These are phyloP conservation scores for Scotopteryx bipunctaria DNA, from an alignment of 2,888 invertebrate species.

Conservation along the genomic window DNA sequence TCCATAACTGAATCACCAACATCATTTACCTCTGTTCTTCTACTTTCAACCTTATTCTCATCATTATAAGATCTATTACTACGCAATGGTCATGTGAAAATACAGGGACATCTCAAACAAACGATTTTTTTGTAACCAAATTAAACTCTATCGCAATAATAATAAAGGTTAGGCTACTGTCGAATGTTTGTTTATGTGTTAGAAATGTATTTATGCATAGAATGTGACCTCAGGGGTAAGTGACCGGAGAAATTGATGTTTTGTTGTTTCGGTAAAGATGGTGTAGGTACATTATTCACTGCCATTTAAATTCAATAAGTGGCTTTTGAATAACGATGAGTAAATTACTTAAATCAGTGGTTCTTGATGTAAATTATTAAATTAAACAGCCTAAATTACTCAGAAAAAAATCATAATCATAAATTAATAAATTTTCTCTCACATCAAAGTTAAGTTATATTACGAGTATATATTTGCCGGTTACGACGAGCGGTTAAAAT, in stretches of 20 bases:
- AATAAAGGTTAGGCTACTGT: slow-evolving; percentile 23
- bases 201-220: slow-evolving; percentile 70
- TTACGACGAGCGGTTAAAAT: too few species aligned
- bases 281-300: slow-evolving; percentile 51
- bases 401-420: too few species aligned
- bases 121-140: slow-evolving; percentile 36
- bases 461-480: too few species aligned
- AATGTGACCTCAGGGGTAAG: slow-evolving; percentile 55
- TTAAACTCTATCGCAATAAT: slow-evolving; percentile 49
- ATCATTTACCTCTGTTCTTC: slow-evolving; percentile 26
- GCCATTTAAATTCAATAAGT: background rate
- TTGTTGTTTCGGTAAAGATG: slow-evolving; percentile 35
- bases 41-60: slow-evolving; percentile 39
- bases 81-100: slow-evolving; percentile 3
- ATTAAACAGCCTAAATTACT: too few species aligned
- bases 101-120: slow-evolving; percentile 12
- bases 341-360: background rate
- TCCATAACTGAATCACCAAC: slow-evolving; percentile 58
- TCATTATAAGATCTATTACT: slow-evolving; percentile 17
- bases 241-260: slow-evolving; percentile 71
- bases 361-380: too few species aligned
- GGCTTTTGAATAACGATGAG: slow-evolving; percentile 30
- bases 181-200: slow-evolving; percentile 29
- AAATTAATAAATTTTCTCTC: too few species aligned
- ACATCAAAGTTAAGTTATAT: too few species aligned